Percentiles rank a stretch among this genome's conserved stretches.
phyloP scores from a whole-genome alignment of 1,140 invertebrate genomes.

The Atta texana region DNA sequence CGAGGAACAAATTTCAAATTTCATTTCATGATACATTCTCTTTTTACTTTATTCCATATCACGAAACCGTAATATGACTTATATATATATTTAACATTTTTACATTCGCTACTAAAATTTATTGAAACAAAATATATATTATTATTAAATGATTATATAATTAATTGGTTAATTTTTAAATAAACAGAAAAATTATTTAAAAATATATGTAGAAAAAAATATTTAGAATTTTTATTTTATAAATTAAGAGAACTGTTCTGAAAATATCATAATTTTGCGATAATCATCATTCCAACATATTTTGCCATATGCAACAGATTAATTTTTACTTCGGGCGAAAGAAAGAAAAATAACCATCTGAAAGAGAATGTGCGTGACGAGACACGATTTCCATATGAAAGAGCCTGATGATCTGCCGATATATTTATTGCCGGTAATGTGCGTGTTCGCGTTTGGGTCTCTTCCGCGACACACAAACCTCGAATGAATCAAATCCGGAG shows the following conservation, averaged over 20 bases:
- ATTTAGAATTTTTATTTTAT: background rate
- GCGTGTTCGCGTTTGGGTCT: conserved; percentile 40
- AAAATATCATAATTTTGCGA: background rate
- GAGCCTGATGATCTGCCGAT: conserved; percentile 57
- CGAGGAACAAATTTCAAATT: background rate
- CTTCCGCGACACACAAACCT: conserved; percentile 15
- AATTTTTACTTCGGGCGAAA: conserved; percentile 1
- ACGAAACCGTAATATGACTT: too few relatives aligned
- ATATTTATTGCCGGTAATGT: conserved; percentile 39
- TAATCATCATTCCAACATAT: background rate
- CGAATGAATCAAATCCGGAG: conserved; percentile 61
- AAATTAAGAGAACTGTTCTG: background rate
- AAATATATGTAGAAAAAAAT: background rate
- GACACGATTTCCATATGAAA: conserved; percentile 37
- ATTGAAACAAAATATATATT: background rate
- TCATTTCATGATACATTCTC: background rate
- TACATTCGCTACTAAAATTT: background rate
- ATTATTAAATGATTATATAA: background rate
- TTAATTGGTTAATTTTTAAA: background rate
- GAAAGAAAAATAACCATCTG: conserved; percentile 47
- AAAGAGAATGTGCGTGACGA: conserved; percentile 54
- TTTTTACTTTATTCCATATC: background rate
- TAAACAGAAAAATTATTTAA: background rate
- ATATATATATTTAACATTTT: background rate
- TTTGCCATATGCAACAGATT: background rate